Conservation (phyloP, 1,140 invertebrate species). For the Ostrea denselamellosa region DNA sequence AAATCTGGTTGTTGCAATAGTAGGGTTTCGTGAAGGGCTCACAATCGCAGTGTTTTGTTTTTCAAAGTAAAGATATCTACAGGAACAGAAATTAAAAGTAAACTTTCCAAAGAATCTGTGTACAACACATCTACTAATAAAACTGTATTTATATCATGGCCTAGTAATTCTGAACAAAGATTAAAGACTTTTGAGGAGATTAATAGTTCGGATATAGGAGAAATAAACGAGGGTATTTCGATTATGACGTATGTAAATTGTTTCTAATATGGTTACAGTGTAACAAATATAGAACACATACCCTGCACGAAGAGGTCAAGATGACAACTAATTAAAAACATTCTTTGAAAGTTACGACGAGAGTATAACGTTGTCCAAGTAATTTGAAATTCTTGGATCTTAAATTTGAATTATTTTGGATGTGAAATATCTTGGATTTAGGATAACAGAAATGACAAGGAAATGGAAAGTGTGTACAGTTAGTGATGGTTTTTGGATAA, state of each 20-base stretch:
- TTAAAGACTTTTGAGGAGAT: background rate
- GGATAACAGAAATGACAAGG: background rate
- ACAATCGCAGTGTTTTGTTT: background rate
- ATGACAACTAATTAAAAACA: background rate
- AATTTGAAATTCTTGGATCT: background rate
- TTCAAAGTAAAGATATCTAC: background rate
- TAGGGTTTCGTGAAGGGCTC: background rate
- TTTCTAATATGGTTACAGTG: background rate
- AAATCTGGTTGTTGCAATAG: background rate
- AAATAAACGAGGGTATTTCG: too few relatives aligned
- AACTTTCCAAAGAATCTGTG: background rate
- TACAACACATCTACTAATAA: background rate
- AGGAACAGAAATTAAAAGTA: slow-evolving; percentile 19
- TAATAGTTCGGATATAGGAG: background rate
- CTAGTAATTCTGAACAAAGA: slow-evolving; percentile 5
- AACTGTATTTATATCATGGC: background rate
- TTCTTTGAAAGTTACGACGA: too few relatives aligned
- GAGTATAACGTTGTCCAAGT: background rate
- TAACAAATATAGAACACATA: background rate
- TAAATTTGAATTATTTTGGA: background rate
- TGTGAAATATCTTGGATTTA: too few relatives aligned
- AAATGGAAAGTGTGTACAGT: background rate
- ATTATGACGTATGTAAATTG: background rate
- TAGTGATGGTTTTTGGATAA: background rate
- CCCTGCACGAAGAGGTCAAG: background rate